Evolutionary conservation across 2,113 vertebrate genomes (phyloP).

Genomic region (Podarcis muralis): DNA sequence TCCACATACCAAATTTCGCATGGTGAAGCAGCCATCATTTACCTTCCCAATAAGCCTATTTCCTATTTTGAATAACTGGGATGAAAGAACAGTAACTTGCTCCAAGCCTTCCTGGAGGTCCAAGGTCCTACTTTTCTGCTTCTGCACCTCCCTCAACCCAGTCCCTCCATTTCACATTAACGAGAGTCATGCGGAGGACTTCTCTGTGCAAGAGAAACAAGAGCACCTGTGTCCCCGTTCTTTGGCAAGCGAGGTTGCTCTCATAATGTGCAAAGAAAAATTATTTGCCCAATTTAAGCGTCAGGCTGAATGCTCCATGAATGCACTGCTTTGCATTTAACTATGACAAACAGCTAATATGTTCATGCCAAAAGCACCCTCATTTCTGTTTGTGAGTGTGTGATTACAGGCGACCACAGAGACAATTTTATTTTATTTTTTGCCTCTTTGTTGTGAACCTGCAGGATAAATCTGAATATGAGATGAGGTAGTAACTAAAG

Average conservation of each 20-base stretch:
- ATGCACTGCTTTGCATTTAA: constrained; percentile 44
- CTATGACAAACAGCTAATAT: not conserved
- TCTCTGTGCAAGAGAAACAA: not conserved
- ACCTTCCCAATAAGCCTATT: not conserved
- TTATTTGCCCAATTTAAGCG: not conserved
- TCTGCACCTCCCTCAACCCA: not conserved
- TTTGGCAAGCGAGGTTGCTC: constrained; percentile 4
- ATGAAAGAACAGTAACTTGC: not conserved
- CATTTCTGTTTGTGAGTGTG: constrained; percentile 9
- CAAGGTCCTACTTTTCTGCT: not conserved
- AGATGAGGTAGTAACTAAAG: constrained; percentile 53
- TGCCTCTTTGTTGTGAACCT: constrained; percentile 44
- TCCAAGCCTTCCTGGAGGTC: not conserved
- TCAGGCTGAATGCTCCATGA: constrained; percentile 19
- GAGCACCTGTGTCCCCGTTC: not conserved
- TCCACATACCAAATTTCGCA: not conserved
- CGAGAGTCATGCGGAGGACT: not conserved
- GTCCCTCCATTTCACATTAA: not conserved
- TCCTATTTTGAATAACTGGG: not conserved
- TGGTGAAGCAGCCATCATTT: not conserved
- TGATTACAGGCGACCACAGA: constrained; percentile 45
- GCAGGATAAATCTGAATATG: constrained; percentile 50
- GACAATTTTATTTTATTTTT: constrained; percentile 32
- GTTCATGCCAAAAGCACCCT: constrained; percentile 28
- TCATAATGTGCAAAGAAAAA: constrained; percentile 7